phyloP scores from a whole-genome alignment of 2,113 vertebrate genomes.

The Apaloderma vittatum region DNA sequence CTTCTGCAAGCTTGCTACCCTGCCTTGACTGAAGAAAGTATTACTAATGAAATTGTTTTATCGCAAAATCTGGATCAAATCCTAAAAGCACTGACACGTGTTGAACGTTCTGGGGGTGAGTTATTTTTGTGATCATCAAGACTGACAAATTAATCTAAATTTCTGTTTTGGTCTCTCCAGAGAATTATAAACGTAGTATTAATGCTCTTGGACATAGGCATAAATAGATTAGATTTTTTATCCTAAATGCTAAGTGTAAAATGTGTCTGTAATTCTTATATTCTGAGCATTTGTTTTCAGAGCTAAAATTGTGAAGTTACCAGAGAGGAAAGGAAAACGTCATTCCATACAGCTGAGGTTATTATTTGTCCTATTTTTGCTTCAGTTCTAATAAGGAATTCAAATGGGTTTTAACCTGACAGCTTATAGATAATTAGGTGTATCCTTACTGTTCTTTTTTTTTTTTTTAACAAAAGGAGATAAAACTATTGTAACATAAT shows the following conservation, averaged over 20 bases:
- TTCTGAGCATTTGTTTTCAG: neutral
- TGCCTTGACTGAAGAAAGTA: slow-evolving; percentile 85
- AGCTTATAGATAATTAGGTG: neutral
- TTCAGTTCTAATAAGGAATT: neutral
- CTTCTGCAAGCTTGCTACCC: slow-evolving; percentile 88
- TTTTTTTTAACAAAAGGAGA: neutral
- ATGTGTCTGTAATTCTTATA: neutral
- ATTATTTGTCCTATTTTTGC: neutral
- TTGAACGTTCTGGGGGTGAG: slow-evolving; percentile 82
- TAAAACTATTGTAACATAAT: neutral
- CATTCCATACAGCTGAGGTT: neutral
- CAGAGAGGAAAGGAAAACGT: neutral
- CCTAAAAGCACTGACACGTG: slow-evolving; percentile 78
- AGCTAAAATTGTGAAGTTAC: neutral
- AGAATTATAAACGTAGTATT: neutral
- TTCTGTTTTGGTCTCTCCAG: neutral
- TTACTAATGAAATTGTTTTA: slow-evolving; percentile 79
- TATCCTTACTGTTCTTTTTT: neutral
- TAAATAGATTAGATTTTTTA: neutral
- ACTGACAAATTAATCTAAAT: neutral
- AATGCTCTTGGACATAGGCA: neutral
- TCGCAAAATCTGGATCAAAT: slow-evolving; percentile 85
- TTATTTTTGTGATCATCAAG: neutral
- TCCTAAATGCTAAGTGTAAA: neutral
- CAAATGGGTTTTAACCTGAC: neutral